Percentiles rank a stretch among this genome's conserved stretches.
phyloP scores from a whole-genome alignment of 1,140 invertebrate species.

The Sarcophaga bullata region DNA sequence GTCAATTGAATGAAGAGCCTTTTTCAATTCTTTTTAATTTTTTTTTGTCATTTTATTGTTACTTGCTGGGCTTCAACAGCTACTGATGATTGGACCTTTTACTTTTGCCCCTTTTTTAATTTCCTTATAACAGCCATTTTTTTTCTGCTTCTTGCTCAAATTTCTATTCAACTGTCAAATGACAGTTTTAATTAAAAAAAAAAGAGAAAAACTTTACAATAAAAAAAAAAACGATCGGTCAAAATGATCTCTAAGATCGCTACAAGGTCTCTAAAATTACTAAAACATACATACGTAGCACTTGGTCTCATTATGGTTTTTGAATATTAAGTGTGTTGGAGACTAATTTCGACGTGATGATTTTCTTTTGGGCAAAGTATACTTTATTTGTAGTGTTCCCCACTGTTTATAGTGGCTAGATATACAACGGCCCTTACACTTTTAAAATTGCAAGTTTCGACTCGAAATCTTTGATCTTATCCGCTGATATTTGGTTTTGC shows the following conservation, averaged over 20 bases:
- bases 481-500: too few relatives aligned
- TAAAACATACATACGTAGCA: too few relatives aligned
- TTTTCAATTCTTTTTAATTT: not conserved
- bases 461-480: too few relatives aligned
- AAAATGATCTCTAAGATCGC: not conserved
- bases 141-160: not conserved
- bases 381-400: too few relatives aligned
- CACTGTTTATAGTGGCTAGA: too few relatives aligned
- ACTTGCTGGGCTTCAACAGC: not conserved
- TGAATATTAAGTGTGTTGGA: too few relatives aligned
- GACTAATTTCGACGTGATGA: too few relatives aligned
- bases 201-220: constrained; percentile 18
- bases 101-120: constrained; percentile 20
- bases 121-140: constrained; percentile 3
- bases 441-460: too few relatives aligned
- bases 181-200: constrained; percentile 38
- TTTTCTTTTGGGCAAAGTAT: too few relatives aligned
- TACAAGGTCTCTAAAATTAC: not conserved
- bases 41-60: too few relatives aligned
- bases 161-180: constrained; percentile 37
- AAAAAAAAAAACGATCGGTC: not conserved
- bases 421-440: too few relatives aligned
- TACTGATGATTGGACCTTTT: not conserved
- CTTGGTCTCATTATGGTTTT: too few relatives aligned
- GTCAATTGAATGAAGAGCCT: not conserved